Percentiles rank a stretch among this genome's conserved stretches.
Conservation (phyloP, 2,888 invertebrate species). For the Tubiluchus corallicola region DNA sequence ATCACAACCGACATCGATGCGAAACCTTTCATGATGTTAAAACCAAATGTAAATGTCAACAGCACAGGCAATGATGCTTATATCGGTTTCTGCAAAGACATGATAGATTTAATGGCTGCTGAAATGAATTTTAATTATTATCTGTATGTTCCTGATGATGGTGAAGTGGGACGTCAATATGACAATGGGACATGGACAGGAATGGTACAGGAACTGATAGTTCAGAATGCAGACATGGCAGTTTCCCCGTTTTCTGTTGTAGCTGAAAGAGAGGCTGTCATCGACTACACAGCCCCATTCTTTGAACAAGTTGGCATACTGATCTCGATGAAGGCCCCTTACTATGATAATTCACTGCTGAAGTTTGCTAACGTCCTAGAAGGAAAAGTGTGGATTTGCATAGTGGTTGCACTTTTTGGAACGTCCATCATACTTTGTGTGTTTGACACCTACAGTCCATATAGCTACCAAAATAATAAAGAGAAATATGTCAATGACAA, state of each 20-base stretch:
- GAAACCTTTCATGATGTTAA: background rate
- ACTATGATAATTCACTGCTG: conserved; percentile 73
- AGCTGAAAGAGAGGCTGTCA: conserved; percentile 11
- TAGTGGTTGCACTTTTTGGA: conserved; percentile 81
- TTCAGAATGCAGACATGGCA: background rate
- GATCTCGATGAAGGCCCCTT: conserved; percentile 79
- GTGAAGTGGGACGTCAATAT: background rate
- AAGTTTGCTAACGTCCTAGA: conserved; percentile 91
- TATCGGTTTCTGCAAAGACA: conserved; percentile 3
- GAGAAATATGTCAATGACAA: conserved; percentile 35
- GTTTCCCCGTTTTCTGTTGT: background rate
- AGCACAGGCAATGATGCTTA: background rate
- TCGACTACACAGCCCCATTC: conserved; percentile 4
- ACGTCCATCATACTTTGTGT: conserved; percentile 82
- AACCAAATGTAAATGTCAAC: no score
- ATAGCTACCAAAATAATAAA: conserved; percentile 54
- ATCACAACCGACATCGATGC: background rate
- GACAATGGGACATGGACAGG: background rate
- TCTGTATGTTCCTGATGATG: background rate
- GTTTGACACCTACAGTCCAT: conserved; percentile 91
- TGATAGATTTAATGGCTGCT: background rate
- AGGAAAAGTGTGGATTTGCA: conserved; percentile 89
- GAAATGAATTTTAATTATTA: background rate
- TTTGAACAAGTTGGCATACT: conserved; percentile 74
- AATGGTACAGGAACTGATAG: background rate